Evolutionary conservation across 2,797 vertebrate species (phyloP).

Genomic region (Holocentrus rufus): DNA sequence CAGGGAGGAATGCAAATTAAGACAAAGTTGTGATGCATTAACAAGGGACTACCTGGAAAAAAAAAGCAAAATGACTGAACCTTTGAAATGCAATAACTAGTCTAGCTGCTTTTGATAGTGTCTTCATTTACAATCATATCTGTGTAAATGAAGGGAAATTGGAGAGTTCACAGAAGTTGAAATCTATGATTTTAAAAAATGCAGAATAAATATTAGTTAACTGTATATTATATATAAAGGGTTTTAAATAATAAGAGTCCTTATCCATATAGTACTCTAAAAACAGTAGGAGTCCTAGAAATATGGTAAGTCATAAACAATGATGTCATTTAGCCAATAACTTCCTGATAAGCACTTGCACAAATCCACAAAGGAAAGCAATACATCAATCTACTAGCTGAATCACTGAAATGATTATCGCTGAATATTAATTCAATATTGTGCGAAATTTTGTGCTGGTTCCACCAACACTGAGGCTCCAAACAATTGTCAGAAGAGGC

Average conservation of each 20-base stretch:
- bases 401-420: not conserved
- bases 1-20: not conserved
- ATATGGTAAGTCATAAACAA: not conserved
- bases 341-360: not conserved
- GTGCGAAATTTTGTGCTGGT: not conserved
- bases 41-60: too few relatives aligned
- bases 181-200: too few relatives aligned
- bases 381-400: not conserved
- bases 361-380: not conserved
- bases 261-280: too few relatives aligned
- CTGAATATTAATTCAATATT: not conserved
- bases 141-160: too few relatives aligned
- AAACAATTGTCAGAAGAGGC: not conserved
- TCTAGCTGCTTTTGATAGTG: too few relatives aligned
- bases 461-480: not conserved
- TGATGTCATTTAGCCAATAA: not conserved
- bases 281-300: too few relatives aligned
- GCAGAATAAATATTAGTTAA: too few relatives aligned
- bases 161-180: too few relatives aligned
- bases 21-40: not conserved
- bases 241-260: too few relatives aligned
- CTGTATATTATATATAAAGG: too few relatives aligned
- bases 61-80: not conserved
- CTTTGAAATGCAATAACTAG: not conserved
- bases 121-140: too few relatives aligned